These are phyloP conservation scores for Tympanoctomys barrerae DNA, from an alignment of 2,797 vertebrate species.

Conservation along the genomic window DNA sequence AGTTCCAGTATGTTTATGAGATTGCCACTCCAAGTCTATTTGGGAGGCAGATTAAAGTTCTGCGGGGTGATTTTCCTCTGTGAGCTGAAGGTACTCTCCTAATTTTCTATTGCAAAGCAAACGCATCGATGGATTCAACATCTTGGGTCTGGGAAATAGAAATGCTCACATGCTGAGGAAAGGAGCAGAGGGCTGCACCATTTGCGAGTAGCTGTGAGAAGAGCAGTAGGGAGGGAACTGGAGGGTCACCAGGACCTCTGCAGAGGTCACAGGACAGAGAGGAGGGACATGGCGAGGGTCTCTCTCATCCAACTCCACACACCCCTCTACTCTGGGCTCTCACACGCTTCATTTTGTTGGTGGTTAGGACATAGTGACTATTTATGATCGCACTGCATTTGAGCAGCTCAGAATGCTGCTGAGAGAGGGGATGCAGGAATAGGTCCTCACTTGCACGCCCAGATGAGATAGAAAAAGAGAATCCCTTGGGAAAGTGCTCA, in stretches of 20 bases:
- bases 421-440: background rate
- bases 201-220: background rate
- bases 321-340: background rate
- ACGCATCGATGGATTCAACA: background rate
- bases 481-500: background rate
- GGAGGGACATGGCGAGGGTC: too few species aligned
- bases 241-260: background rate
- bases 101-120: conserved; percentile 5
- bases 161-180: background rate
- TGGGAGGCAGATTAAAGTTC: conserved; percentile 10
- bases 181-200: background rate
- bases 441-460: background rate
- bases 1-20: conserved; percentile 28
- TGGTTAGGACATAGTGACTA: background rate
- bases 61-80: background rate
- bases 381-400: background rate
- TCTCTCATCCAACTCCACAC: background rate
- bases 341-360: background rate
- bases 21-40: background rate
- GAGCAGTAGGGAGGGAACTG: accelerated
- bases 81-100: background rate
- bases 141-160: background rate
- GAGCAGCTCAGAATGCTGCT: background rate
- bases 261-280: background rate
- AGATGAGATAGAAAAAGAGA: background rate